Conservation (phyloP, 2,113 vertebrate genomes). For the Crypturellus undulatus region DNA sequence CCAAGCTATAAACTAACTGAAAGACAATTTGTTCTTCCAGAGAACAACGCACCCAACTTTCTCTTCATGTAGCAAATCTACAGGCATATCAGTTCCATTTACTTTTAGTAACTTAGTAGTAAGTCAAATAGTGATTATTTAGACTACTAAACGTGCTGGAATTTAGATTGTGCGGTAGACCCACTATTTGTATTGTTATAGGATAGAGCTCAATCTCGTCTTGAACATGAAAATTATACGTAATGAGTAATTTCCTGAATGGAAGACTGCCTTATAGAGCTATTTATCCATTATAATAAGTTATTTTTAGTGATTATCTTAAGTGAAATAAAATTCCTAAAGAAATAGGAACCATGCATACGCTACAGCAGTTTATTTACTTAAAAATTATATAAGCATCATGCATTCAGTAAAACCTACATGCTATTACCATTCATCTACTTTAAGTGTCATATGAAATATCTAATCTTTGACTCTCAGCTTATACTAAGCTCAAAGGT, state of each 20-base stretch:
- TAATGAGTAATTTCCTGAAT: conserved; percentile 68
- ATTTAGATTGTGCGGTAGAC: conserved; percentile 12
- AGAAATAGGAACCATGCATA: conserved; percentile 42
- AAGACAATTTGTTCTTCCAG: conserved; percentile 68
- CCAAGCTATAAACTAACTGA: conserved; percentile 70
- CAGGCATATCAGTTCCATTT: background rate
- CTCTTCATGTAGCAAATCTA: background rate
- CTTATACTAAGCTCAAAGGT: conserved; percentile 39
- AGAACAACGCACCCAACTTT: conserved; percentile 25
- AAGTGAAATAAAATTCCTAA: conserved; percentile 51
- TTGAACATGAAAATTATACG: conserved; percentile 60
- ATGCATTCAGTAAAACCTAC: background rate
- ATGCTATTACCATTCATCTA: background rate
- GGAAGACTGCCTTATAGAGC: conserved; percentile 48
- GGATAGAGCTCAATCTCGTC: conserved; percentile 47
- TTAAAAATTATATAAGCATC: conserved; percentile 21
- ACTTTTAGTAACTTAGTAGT: background rate
- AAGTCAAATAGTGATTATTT: conserved; percentile 40
- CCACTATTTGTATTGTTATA: conserved; percentile 45
- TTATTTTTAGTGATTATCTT: conserved; percentile 67
- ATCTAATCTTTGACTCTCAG: background rate
- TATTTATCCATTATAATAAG: conserved; percentile 60
- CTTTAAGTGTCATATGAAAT: background rate
- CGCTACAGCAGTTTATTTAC: conserved; percentile 32
- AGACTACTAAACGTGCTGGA: conserved; percentile 32